Base-by-base conservation (phyloP, 2,113 vertebrate genomes). In the Tenebrosternarchus preto region DNA sequence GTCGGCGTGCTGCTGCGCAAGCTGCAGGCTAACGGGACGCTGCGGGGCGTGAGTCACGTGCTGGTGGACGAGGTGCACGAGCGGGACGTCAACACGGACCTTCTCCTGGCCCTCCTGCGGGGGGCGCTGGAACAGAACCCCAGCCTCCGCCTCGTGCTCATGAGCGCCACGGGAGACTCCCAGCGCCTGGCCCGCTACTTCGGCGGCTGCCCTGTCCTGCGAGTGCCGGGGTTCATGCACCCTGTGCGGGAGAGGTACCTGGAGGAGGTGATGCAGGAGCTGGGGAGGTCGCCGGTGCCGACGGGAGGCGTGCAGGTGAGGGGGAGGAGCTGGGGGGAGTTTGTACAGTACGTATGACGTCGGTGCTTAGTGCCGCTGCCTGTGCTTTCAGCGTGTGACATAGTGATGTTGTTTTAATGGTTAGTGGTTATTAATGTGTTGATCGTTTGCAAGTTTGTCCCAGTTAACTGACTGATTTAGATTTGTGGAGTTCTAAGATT, bases 51-150 rank as follows among this genome's bases (percentile, higher is more conserved):
- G 84, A 98, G 96, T 89, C 98, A 99, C 0, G 94, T 99, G 5
- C 88, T 99, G 0, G 96, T 99, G 50, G 98, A 99, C 0, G 98
- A 99, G 90, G 97, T 99, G 36, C 98, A 99, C 0, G 97, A 99
- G 90, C 88, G 98, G 2, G 97, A 98, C 0, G 92, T 99, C 59
- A 97, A 98, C 94, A 98, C 97, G 0, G 98, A 99, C 91, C 94
- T 99, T 91, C 94, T 99, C 85, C 93, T 99, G 72, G 97, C 96
- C 25, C 91, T 98, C 85, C 92, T 98, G 88, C 95, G 94, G 33
- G 90, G 91, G 27, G 88, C 93, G 74, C 90, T 96, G 81, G 85
- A 90, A 1, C 85, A 92, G 16, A 98, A 98, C 87, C 95, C 95
- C 0, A 80, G 92, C 78, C 87, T 98, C 31, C 92, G 94, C 27